Evolutionary conservation across 1,140 invertebrate genomes (phyloP), one percentile per base, ranked within the genome.

Genomic region (Apolygus lucorum): DNA sequence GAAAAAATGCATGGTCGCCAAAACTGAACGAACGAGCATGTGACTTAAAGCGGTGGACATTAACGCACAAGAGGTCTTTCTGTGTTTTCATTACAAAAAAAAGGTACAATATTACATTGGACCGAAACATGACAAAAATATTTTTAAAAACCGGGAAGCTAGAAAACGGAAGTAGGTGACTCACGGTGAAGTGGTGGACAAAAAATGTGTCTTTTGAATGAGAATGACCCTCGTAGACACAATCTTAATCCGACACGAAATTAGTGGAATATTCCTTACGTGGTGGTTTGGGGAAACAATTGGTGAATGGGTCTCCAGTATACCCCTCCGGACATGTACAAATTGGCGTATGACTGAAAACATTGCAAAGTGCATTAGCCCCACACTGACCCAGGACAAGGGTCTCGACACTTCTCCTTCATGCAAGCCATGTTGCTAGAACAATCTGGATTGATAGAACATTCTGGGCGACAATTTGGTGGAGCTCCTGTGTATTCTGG

Each of bases 331-430:
- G 79, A 76, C 86, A 87, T 2, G 78, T 79, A 71, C 85, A 87
- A 2, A 83, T 78, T 1, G 84, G 83, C 21, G 79, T 78, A 68
- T 87, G 85, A 76, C 82, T 84, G 2, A 81, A 76, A 0, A 85
- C 81, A 34, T 76, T 74, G 69, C 84, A 86, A 2, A 77, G 69
- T 1, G 84, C 82, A 63, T 78, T 78, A 13, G 78, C 73, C n/a
- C 84, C 85, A 78, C 89, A 90, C 22, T n/a, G 86, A 85, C 14
- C 88, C 88, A 13, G 83, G 83, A 76, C 88, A 90, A 64, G 88
- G 88, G 76, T 89, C 86, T 72, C 79, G 78, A 77, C 88, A 90
- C 78, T 85, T 88, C 63, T 86, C 82, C 68, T 83, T 80, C 64
- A 87, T 84, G 75, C 87, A 88, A 52, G 86, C 87, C 64, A 76